A percentile compares a stretch with the other conserved stretches of the same genome.
Evolutionary conservation across 30 jellyfish, hydroid and myxozoan genomes (phyloP).

Genomic region (Cassiopea andromeda): DNA sequence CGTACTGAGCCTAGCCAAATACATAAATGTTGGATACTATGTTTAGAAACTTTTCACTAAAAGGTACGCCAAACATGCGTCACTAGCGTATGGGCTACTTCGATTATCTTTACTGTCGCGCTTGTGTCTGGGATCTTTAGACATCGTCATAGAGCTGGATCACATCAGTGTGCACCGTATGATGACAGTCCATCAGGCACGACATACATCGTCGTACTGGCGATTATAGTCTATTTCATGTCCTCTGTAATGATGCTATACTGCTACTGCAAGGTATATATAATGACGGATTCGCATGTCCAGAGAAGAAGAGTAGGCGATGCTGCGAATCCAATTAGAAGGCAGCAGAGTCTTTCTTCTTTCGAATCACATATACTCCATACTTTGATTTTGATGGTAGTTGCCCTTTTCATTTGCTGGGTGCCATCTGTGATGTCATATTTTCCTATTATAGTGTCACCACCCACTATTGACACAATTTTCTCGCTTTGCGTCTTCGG

Average conservation of each 20-base stretch:
- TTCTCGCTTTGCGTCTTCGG: constrained; percentile 57
- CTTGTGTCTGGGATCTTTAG: neutral
- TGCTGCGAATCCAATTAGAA: neutral
- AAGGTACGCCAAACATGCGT: constrained; percentile 8
- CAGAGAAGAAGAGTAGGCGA: constrained; percentile 18
- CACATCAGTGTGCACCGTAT: constrained; percentile 80
- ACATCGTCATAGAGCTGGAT: neutral
- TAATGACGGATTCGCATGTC: constrained; percentile 17
- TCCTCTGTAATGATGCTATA: constrained; percentile 32
- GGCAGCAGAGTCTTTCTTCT: neutral
- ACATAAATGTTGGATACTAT: constrained; percentile 36
- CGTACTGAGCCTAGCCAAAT: constrained; percentile 60
- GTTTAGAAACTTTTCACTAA: constrained; percentile 8
- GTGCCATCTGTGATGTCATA: constrained; percentile 10
- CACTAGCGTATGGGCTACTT: neutral
- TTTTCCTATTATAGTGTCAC: neutral
- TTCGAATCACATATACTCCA: constrained; percentile 34
- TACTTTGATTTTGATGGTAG: constrained; percentile 55
- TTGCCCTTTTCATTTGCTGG: constrained; percentile 58
- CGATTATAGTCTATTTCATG: neutral
- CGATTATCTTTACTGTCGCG: neutral
- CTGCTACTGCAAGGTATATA: constrained; percentile 48
- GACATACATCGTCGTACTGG: constrained; percentile 1
- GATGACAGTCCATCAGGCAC: constrained; percentile 9
- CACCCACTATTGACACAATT: neutral